A percentile compares a stretch with the other conserved stretches of the same genome.
phyloP scores from a whole-genome alignment of 2,888 invertebrate species.

The Galerucella calmariensis region DNA sequence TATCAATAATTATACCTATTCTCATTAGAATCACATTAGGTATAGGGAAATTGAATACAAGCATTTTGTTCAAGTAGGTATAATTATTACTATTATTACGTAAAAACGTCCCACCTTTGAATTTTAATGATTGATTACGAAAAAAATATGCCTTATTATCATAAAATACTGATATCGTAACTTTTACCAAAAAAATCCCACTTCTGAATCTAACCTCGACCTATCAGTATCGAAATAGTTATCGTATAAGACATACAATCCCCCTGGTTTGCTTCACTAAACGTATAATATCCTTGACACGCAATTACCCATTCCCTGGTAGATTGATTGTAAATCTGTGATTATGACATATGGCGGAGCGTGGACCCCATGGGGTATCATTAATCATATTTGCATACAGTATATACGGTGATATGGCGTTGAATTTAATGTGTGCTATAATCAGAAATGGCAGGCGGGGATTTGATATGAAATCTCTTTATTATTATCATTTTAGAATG shows the following conservation, averaged over 20 bases:
- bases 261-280: conserved; percentile 1
- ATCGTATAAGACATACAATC: background rate
- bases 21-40: too few relatives aligned
- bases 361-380: conserved; percentile 38
- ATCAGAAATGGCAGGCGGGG: conserved; percentile 30
- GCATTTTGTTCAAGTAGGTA: too few relatives aligned
- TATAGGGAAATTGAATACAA: too few relatives aligned
- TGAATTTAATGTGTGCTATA: conserved; percentile 30
- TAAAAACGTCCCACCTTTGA: too few relatives aligned
- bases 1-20: too few relatives aligned
- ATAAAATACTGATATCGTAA: too few relatives aligned
- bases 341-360: conserved; percentile 41
- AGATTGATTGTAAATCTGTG: conserved; percentile 44
- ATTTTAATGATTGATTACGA: too few relatives aligned
- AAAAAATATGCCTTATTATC: too few relatives aligned
- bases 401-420: conserved; percentile 20
- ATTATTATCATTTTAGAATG: background rate
- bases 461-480: conserved; percentile 22
- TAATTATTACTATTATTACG: too few relatives aligned
- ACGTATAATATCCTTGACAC: conserved; percentile 14
- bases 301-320: conserved; percentile 32
- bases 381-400: conserved; percentile 43
- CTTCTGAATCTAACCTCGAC: background rate
- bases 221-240: background rate
- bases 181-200: background rate